These are phyloP conservation scores for Pelagia noctiluca DNA, from an alignment of 30 jellyfish, hydroid and myxozoan genomes.

Conservation along the genomic window DNA sequence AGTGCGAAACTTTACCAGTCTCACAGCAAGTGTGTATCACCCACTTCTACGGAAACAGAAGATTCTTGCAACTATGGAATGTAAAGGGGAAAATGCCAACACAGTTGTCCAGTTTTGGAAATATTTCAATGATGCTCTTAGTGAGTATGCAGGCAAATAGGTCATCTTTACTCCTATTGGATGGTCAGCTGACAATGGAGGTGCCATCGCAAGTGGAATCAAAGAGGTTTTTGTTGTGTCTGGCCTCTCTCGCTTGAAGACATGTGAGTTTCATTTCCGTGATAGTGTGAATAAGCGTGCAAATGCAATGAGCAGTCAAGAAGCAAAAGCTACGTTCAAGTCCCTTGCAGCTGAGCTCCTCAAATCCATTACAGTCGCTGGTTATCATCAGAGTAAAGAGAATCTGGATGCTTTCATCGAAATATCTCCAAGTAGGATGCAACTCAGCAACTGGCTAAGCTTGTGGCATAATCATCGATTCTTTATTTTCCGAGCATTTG, in stretches of 20 bases:
- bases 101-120: slow-evolving; percentile 5
- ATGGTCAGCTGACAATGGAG: slow-evolving; percentile 42
- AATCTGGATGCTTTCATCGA: slow-evolving; percentile 28
- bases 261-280: slow-evolving; percentile 30
- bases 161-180: slow-evolving; percentile 22
- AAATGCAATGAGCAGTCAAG: slow-evolving; percentile 34
- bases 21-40: slow-evolving; percentile 28
- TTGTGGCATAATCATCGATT: slow-evolving; percentile 32
- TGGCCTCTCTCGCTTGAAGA: slow-evolving; percentile 32
- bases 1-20: slow-evolving; percentile 28
- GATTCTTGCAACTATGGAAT: slow-evolving; percentile 31
- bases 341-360: slow-evolving; percentile 40
- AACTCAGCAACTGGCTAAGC: slow-evolving; percentile 40
- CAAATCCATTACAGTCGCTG: slow-evolving; percentile 13
- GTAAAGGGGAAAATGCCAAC: slow-evolving; percentile 12
- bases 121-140: slow-evolving; percentile 24
- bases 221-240: slow-evolving; percentile 29
- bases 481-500: slow-evolving; percentile 32
- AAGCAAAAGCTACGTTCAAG: slow-evolving; percentile 18
- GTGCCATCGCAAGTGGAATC: slow-evolving; percentile 34
- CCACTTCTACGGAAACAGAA: slow-evolving; percentile 33
- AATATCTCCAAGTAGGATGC: slow-evolving; percentile 15
- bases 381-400: slow-evolving; percentile 37
- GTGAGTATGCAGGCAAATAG: slow-evolving; percentile 36
- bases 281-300: slow-evolving; percentile 32